phyloP scores from a whole-genome alignment of 2,113 vertebrate species.

The Crotalus horridus region DNA sequence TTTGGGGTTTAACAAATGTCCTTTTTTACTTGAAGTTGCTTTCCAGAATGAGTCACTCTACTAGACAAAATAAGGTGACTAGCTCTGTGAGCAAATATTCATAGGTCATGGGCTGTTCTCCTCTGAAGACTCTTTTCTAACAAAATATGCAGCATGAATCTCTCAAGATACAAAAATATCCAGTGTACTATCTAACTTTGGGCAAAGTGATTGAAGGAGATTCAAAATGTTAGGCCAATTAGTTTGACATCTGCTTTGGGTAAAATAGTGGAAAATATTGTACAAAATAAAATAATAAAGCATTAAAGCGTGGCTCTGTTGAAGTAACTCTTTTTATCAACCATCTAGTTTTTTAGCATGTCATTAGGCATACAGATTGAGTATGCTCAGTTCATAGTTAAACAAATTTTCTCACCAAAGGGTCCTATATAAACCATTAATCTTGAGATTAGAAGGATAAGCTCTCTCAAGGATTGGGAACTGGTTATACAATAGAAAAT shows the following conservation, averaged over 20 bases:
- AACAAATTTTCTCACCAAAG: neutral
- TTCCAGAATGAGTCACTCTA: neutral
- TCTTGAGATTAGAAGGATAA: neutral
- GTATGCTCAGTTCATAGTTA: neutral
- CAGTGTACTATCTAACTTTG: neutral
- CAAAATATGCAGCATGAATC: neutral
- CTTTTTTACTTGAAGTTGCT: neutral
- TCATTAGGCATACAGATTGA: neutral
- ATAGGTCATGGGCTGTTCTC: neutral
- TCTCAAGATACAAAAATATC: neutral
- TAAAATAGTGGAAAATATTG: neutral
- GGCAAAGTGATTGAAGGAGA: neutral
- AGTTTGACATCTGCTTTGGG: neutral
- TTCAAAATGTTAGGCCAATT: neutral
- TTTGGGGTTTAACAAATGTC: neutral
- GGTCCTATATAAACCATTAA: neutral
- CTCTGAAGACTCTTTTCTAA: neutral
- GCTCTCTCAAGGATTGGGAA: neutral
- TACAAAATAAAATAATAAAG: neutral
- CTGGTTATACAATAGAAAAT: neutral
- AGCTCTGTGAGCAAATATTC: neutral
- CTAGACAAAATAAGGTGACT: neutral
- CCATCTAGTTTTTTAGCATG: neutral
- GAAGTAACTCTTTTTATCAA: neutral
- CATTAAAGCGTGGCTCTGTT: neutral